phyloP scores from a whole-genome alignment of 2,113 vertebrate genomes.

The Podarcis cretensis region DNA sequence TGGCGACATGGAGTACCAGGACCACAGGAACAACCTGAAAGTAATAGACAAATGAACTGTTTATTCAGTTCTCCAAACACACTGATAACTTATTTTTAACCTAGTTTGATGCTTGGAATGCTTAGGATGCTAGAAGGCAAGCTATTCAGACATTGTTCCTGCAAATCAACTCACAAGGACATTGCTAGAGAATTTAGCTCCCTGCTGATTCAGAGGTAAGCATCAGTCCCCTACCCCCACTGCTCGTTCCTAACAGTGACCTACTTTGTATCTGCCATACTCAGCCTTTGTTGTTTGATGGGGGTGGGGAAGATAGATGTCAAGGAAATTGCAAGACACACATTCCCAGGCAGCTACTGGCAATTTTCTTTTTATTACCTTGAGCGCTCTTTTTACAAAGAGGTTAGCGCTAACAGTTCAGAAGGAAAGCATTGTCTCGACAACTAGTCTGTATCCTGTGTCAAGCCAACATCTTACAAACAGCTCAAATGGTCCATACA shows the following conservation, averaged over 20 bases:
- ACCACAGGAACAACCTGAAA: neutral
- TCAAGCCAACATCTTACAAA: neutral
- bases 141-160: neutral
- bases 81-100: neutral
- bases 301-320: neutral
- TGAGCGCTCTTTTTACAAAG: neutral
- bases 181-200: neutral
- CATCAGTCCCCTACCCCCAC: neutral
- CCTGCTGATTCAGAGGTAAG: neutral
- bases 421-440: neutral
- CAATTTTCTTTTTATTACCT: neutral
- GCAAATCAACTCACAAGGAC: neutral
- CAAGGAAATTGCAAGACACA: neutral
- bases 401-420: neutral
- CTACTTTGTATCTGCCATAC: slow-evolving; percentile 7
- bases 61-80: neutral
- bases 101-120: neutral
- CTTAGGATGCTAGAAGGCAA: neutral
- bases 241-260: slow-evolving; percentile 4
- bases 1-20: neutral
- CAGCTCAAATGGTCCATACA: neutral
- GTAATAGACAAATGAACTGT: neutral
- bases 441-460: neutral
- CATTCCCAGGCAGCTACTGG: neutral
- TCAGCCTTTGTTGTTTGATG: neutral